A percentile compares a stretch with the other conserved stretches of the same genome.
These are phyloP conservation scores for Agrenia bidenticulata DNA, from an alignment of 2,888 invertebrate genomes.

Conservation along the genomic window DNA sequence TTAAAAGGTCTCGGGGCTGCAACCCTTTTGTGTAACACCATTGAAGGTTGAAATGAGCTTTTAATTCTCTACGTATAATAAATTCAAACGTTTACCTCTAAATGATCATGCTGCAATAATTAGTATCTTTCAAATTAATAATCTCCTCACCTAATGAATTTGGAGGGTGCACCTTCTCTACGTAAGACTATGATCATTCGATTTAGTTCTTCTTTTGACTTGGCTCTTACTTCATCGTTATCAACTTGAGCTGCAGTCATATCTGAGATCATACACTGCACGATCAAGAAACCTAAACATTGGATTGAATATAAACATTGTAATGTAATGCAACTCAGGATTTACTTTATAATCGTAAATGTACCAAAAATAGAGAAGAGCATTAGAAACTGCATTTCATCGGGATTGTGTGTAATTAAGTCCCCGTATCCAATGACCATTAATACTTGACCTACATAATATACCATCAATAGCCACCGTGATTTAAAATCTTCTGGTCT, in stretches of 20 bases:
- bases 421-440: slow-evolving; percentile 47
- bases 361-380: slow-evolving; percentile 36
- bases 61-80: slow-evolving; percentile 15
- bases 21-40: slow-evolving; percentile 36
- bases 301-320: not conserved
- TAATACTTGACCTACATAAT: slow-evolving; percentile 44
- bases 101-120: too few species aligned
- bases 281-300: slow-evolving; percentile 43
- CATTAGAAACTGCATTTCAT: slow-evolving; percentile 29
- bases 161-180: slow-evolving; percentile 27
- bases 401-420: slow-evolving; percentile 21
- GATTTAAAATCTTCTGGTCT: not conserved
- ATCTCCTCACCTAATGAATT: not conserved
- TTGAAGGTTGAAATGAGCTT: slow-evolving; percentile 23
- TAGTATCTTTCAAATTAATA: not conserved
- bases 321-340: not conserved
- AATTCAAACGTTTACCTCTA: too few species aligned
- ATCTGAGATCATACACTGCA: slow-evolving; percentile 40
- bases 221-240: slow-evolving; percentile 39
- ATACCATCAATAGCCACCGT: slow-evolving; percentile 32
- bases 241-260: slow-evolving; percentile 46
- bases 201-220: slow-evolving; percentile 33
- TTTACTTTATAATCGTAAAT: too few species aligned
- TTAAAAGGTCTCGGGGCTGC: slow-evolving; percentile 35
- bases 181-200: slow-evolving; percentile 30